Base-by-base conservation (phyloP, 2,797 vertebrate genomes). In the Xyrichtys novacula region DNA sequence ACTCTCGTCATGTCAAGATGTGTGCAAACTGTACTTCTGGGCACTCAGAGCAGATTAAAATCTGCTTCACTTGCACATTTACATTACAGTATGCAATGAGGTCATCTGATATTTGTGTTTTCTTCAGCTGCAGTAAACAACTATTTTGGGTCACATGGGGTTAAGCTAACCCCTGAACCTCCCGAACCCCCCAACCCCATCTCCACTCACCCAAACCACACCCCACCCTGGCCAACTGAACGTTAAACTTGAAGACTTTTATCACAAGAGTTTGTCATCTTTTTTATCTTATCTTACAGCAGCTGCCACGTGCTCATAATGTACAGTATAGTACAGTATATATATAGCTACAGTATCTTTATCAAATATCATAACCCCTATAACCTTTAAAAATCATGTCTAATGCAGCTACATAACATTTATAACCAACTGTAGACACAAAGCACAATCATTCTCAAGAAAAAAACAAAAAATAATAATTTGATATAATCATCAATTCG, bases 401-500 rank as follows among this genome's bases (percentile, higher is more conserved):
- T 44, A 17, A 15, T 44, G 11, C 14, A 5, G 16, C 2, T 46
- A 15, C 7, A 12, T 23, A 11, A 42, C 4, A 10, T 25, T 8
- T 25, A 8, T 40, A 22, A 8, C n/a, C 3, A 6, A 19, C 8
- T 6, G 23, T 7, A n/a, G 17, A 49, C 26, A 9, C 5, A 9
- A 28, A 4, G 20, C 8, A 12, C 1, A 10, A 49, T 44, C 10
- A 12, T 44, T 22, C 5, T 6, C 23, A 2, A 31, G 43, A 15
- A 14, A 46, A 22, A 7, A 0, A 9, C 26, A 59, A 73, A 22
- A 0, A 4, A n/a, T n/a, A n/a, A n/a, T n/a, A n/a, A n/a, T 60
- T 32, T 49, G 12, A 65, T 11, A 19, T 16, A 39, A 15, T 25
- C 52, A 32, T 48, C 36, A 28, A 29, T 25, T 49, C 76, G 17